Evolutionary conservation across 1,140 invertebrate species (phyloP).

Genomic region (Zaprionus kolodkinae): DNA sequence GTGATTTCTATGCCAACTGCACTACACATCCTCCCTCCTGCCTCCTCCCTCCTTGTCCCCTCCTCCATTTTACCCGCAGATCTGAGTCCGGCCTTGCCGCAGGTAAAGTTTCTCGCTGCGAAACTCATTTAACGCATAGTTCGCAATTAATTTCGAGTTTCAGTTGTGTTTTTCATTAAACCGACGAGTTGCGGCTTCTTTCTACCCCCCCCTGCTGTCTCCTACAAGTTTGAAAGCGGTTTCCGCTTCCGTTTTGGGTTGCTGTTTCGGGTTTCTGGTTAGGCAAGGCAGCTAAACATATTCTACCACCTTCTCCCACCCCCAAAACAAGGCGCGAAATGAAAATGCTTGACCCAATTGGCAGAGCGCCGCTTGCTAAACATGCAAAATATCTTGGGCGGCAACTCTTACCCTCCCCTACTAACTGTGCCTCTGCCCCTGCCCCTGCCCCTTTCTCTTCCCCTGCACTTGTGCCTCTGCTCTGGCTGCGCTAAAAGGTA

Average conservation of each 20-base stretch:
- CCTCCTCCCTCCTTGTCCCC: not conserved
- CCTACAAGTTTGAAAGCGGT: constrained; percentile 43
- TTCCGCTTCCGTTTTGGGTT: constrained; percentile 33
- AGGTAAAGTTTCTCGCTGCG: constrained; percentile 3
- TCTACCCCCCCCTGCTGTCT: not conserved
- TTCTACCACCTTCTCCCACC: constrained; percentile 1
- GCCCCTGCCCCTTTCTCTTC: too few relatives aligned
- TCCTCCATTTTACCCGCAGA: not conserved
- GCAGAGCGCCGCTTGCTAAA: constrained; percentile 41
- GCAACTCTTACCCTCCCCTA: not conserved
- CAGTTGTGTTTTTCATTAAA: constrained; percentile 78
- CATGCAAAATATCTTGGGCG: constrained; percentile 65
- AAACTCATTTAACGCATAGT: constrained; percentile 25
- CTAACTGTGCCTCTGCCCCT: too few relatives aligned
- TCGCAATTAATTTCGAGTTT: constrained; percentile 10
- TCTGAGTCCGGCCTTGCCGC: constrained; percentile 1
- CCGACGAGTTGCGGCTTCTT: constrained; percentile 69
- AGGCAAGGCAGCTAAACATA: constrained; percentile 37
- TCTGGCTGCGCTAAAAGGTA: not conserved
- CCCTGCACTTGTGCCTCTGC: not conserved
- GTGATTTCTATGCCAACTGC: not conserved
- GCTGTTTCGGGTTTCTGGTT: constrained; percentile 2
- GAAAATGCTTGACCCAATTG: constrained; percentile 81
- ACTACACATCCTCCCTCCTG: not conserved
- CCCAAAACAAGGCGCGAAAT: constrained; percentile 64